Evolutionary conservation across 1,140 invertebrate genomes (phyloP), one percentile per base, ranked within the genome.

Genomic region (Drosophila funebris): DNA sequence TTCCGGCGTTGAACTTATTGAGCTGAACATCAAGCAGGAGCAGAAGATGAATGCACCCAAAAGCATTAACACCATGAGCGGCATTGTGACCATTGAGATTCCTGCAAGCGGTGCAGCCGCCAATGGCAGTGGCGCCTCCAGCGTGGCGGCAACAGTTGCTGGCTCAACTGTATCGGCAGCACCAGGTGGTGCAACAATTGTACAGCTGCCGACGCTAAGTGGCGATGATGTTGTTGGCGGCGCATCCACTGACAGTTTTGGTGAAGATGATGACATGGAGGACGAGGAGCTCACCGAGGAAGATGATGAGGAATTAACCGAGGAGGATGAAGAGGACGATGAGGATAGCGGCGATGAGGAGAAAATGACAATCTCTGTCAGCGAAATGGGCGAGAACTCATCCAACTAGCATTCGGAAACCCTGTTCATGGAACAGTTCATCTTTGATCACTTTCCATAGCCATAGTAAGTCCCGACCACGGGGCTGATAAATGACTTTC

Each of bases 301-400:
- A 88, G 92, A 85, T 91, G 77, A 90, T 69, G 94, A 95, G 60
- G 95, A 95, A 13, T 24, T 82, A 11, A 80, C 76, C 22, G 78
- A 81, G 22, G 78, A 81, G 16, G 80, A 83, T 43, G 76, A 82
- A 9, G 76, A 87, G 80, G 92, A 75, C 41, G 71, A 95, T 92
- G 36, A 95, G 93, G 88, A 90, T 13, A 94, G 93, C 62, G 93
- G 92, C 24, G 94, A 94, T 81, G 94, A 95, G 62, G 95, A 95
- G 87, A 95, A 95, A 89, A 95, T 95, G 92, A 95, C 95, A 84
- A 95, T 95, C 48, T 93, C 94, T 11, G 92, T 94, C n/a, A 90
- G 89, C 60, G 93, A 93, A 56, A 76, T 82, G 22, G 92, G 79
- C 8, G 91, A 92, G 7, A 91, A 82, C 41, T 90, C 90, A 58